Percentiles rank a stretch among this genome's conserved stretches.
These are phyloP conservation scores for Gastracanthus pulcherrimus DNA, from an alignment of 2,888 invertebrate genomes.

Conservation along the genomic window DNA sequence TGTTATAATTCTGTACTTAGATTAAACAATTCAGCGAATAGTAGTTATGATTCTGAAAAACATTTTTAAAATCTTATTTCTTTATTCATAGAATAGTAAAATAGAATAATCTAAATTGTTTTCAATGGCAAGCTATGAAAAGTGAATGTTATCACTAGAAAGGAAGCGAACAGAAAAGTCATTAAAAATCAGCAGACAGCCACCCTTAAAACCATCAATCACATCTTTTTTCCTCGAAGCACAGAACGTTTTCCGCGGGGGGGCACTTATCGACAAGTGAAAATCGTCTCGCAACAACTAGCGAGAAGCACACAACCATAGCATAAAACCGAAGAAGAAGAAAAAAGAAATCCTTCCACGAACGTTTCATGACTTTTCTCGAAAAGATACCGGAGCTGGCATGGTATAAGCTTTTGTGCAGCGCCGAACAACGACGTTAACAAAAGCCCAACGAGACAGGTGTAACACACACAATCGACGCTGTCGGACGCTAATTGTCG, in stretches of 20 bases:
- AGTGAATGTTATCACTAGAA: no score
- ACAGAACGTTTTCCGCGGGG: conserved; percentile 1
- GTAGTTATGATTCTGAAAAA: not conserved
- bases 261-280: conserved; percentile 41
- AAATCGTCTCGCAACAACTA: conserved; percentile 32
- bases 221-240: no score
- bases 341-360: not conserved
- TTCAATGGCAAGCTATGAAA: no score
- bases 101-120: no score
- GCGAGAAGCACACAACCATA: conserved; percentile 12
- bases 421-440: conserved; percentile 18
- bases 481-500: conserved; percentile 51
- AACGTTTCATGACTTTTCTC: conserved; percentile 47
- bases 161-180: no score
- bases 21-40: no score
- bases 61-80: no score
- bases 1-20: no score
- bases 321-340: not conserved
- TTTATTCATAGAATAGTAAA: no score
- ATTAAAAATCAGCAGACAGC: no score
- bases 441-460: conserved; percentile 48
- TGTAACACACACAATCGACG: conserved; percentile 40
- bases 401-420: no score
- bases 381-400: conserved; percentile 12
- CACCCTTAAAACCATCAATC: no score